Conservation (phyloP, 2,888 invertebrate species). For the Dioctria linearis region DNA sequence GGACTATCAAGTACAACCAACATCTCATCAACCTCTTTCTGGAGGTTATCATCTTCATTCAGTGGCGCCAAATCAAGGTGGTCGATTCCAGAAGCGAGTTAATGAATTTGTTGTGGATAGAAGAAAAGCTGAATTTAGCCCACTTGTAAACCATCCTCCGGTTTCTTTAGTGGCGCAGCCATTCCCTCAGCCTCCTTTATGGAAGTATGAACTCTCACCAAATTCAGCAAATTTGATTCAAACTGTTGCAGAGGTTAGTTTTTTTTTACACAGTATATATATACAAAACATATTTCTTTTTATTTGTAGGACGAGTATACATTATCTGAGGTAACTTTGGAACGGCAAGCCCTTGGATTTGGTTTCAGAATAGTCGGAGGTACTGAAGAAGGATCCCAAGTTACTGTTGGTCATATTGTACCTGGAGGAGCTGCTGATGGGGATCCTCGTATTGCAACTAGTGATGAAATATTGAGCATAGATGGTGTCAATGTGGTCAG, state of each 20-base stretch:
- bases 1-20: conserved; percentile 58
- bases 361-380: conserved; percentile 99
- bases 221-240: conserved; percentile 54
- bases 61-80: conserved; percentile 63
- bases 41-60: conserved; percentile 51
- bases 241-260: conserved; percentile 52
- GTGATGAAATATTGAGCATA: conserved; percentile 95
- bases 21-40: conserved; percentile 62
- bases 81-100: conserved; percentile 67
- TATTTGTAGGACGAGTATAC: conserved; percentile 63
- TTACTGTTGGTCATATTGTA: conserved; percentile 97
- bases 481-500: conserved; percentile 86
- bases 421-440: conserved; percentile 94
- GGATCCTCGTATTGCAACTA: conserved; percentile 91
- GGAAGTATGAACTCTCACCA: conserved; percentile 62
- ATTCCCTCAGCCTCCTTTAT: conserved; percentile 56
- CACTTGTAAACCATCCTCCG: conserved; percentile 65
- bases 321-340: conserved; percentile 78
- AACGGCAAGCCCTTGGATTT: conserved; percentile 94
- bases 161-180: conserved; percentile 27
- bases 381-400: conserved; percentile 96
- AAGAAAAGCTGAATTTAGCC: conserved; percentile 67
- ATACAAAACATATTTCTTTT: conserved; percentile 38
- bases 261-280: too few species aligned
- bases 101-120: conserved; percentile 69